These are phyloP conservation scores for Sylvilagus bachmani DNA, from an alignment of 2,113 vertebrate genomes.

Conservation along the genomic window DNA sequence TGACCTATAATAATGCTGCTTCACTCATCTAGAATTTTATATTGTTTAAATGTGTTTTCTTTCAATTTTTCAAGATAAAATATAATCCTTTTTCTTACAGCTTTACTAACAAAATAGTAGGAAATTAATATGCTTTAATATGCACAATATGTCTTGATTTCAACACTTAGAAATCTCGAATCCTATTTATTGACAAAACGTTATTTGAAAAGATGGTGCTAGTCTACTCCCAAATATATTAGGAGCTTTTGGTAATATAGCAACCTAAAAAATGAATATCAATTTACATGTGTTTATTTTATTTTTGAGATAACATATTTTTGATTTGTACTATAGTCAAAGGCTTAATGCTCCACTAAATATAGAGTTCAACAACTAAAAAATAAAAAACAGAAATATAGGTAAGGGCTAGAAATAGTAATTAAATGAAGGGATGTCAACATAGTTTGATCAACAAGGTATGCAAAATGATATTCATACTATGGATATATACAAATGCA, in stretches of 20 bases:
- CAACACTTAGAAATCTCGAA: background rate
- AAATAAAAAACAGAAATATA: no score
- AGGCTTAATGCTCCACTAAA: no score
- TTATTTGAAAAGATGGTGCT: background rate
- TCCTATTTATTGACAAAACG: background rate
- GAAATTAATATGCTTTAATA: background rate
- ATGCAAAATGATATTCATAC: background rate
- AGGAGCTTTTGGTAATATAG: background rate
- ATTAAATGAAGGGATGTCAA: background rate
- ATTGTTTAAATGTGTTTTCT: background rate
- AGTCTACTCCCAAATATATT: background rate
- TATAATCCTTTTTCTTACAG: background rate
- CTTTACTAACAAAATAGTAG: background rate
- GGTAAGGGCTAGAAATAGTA: no score
- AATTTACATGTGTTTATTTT: background rate
- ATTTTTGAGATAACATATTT: no score
- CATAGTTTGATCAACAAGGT: background rate
- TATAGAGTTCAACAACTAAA: no score
- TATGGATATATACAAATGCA: background rate
- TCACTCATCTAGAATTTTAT: background rate
- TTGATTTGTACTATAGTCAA: no score
- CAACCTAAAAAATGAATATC: conserved; percentile 12
- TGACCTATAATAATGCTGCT: background rate
- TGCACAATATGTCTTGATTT: background rate
- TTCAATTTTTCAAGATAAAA: background rate